Conservation (phyloP, 2,888 invertebrate genomes). For the Bombylius discolor region DNA sequence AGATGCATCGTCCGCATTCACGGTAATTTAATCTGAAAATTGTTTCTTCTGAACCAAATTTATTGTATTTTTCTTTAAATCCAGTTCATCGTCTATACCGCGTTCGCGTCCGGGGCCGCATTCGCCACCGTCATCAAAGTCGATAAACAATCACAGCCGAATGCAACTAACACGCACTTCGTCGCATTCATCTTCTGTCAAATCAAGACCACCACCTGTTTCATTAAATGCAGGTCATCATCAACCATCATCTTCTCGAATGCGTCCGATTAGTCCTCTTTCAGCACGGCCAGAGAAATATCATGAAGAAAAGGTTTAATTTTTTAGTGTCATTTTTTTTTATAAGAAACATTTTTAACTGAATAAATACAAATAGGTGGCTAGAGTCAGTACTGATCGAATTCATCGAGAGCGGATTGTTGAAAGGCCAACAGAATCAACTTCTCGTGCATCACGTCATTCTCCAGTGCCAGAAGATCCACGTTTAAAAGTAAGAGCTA, state of each 20-base stretch:
- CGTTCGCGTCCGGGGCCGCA: constrained; percentile 35
- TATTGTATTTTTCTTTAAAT: constrained; percentile 21
- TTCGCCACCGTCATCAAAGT: constrained; percentile 30
- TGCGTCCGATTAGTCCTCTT: constrained; percentile 29
- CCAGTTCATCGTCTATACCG: constrained; percentile 46
- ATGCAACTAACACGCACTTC: neutral
- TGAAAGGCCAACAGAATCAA: neutral
- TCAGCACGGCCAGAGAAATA: constrained; percentile 28
- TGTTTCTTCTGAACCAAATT: neutral
- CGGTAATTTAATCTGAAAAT: constrained; percentile 22
- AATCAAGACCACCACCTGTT: constrained; percentile 5
- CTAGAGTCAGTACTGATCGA: constrained; percentile 19
- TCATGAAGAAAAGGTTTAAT: constrained; percentile 26
- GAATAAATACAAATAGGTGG: neutral
- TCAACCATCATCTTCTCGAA: constrained; percentile 22
- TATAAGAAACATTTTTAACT: neutral
- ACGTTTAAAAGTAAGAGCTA: constrained; percentile 40
- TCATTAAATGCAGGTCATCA: constrained; percentile 16
- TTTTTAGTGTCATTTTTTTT: neutral
- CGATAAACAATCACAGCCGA: constrained; percentile 8
- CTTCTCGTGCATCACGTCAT: constrained; percentile 25
- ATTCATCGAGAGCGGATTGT: constrained; percentile 3
- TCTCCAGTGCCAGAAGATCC: constrained; percentile 44
- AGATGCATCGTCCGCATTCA: constrained; percentile 32
- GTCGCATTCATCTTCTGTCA: constrained; percentile 1